These are phyloP conservation scores for Notospermus geniculatus DNA, from an alignment of 1,140 invertebrate species.

Conservation along the genomic window DNA sequence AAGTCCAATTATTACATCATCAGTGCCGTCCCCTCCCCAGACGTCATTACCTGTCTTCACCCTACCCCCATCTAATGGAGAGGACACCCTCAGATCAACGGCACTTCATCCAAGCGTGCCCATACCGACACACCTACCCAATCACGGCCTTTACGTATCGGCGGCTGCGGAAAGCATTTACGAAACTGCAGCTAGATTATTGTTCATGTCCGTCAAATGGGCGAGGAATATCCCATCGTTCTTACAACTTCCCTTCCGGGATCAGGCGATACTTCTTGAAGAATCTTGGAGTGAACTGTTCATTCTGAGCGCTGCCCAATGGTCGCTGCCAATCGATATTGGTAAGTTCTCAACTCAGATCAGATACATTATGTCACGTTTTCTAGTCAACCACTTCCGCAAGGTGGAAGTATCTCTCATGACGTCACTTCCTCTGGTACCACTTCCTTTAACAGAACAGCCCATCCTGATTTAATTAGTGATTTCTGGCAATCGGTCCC, in stretches of 20 bases:
- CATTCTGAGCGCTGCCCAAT: slow-evolving; percentile 91
- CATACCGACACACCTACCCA: slow-evolving; percentile 11
- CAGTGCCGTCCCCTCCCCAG: not conserved
- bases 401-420: too few species aligned
- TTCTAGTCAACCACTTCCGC: too few species aligned
- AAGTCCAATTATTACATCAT: slow-evolving; percentile 12
- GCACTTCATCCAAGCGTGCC: slow-evolving; percentile 14
- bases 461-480: too few species aligned
- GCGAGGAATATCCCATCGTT: slow-evolving; percentile 96
- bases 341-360: too few species aligned
- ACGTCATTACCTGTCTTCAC: slow-evolving; percentile 4
- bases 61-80: not conserved
- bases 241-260: slow-evolving; percentile 76
- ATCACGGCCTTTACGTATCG: slow-evolving; percentile 14
- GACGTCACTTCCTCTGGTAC: too few species aligned
- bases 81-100: too few species aligned
- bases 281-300: slow-evolving; percentile 96
- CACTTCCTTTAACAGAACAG: too few species aligned
- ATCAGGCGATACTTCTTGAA: slow-evolving; percentile 85
- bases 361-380: too few species aligned
- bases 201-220: slow-evolving; percentile 96
- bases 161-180: slow-evolving; percentile 54
- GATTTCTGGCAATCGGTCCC: too few species aligned
- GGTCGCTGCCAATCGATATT: slow-evolving; percentile 89
- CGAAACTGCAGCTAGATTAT: slow-evolving; percentile 86